Base-by-base conservation (phyloP, 2,888 invertebrate species). In the Noctuana brunneofusca region DNA sequence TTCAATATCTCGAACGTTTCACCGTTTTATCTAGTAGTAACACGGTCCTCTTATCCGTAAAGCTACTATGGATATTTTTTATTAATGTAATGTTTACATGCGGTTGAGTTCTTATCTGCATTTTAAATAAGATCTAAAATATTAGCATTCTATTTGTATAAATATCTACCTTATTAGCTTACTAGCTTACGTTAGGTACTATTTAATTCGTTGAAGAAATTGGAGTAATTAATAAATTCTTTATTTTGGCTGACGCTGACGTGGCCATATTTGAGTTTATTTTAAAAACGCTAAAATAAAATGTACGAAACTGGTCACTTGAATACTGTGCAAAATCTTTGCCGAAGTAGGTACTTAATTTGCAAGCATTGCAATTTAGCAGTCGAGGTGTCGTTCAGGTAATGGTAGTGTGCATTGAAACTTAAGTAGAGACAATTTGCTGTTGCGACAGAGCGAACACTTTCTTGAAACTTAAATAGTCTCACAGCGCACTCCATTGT, bases 401-500 rank as follows among this genome's bases (percentile, higher is more conserved):
- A 56, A 62, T 63, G 30, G 55, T 32, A 18, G 49, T 56, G 62
- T 63, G 55, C 50, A 56, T 50, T 63, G 62, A 55, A 63, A 56
- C 62, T 41, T 56, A 56, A 62, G 62, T 56, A 56, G 48, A 41
- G 38, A 56, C 55, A 62, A 41, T 56, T 62, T 55, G 41, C 55
- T 27, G 49, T 62, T 62, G 62, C 62, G 27, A 55, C 22, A 55
- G 9, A 43, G 62, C 16, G 41, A 32, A 46, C 48, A 50, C 62
- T 56, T 62, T 55, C 62, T 55, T 62, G 50, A 62, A 55, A 56
- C 55, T 56, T 62, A 55, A 55, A 46, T n/a, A 55, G 53, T 60
- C 59, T 18, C 27, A 22, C 49, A 27, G 49, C 38, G 48, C 27
- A 27, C 48, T 27, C 48, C 48, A 54, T 54, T 60, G 22, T 60